Evolutionary conservation across 2,888 invertebrate species (phyloP), one percentile per base, ranked within the genome.

Genomic region (Pammene aurita): DNA sequence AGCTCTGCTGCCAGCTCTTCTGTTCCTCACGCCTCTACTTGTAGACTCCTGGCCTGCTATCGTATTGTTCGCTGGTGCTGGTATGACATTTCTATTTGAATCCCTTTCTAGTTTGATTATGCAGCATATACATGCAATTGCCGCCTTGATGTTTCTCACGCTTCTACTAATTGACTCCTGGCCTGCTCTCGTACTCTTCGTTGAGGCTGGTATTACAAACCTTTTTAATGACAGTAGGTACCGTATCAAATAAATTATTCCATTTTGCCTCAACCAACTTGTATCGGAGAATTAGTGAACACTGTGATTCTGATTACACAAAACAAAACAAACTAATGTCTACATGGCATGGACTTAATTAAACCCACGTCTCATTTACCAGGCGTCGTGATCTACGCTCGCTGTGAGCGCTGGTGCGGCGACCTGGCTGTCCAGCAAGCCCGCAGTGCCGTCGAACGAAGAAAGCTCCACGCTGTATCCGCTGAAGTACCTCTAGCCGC

Each of bases 11-110:
- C 88, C 92, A 46, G 90, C 94, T 55, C 77, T 93, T 41, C 81
- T 90, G 76, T 93, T 95, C 65, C 90, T 93, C 2, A 93, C 94
- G 5, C 94, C 94, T 16, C 84, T 94, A 55, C 80, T 95, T 16
- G 80, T 93, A 5, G 93, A 93, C 75, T 94, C 94, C 50, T 95
- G 95, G 94, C 93, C 94, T 44, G 94, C 94, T 34, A 90, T 94
- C 55, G 83, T 94, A 7, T 88, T 95, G 57, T 95, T 95, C 87
- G 89, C 94, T 70, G 86, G 92, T 70, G 94, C 94, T 79, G 95
- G 95, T 94, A 85, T 77, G 78, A 72, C 46, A 16, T 7, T 70
- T 50, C 16, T 16, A 48, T 50, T 16, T 1, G 1, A 26, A 26
- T 4, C 26, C 26, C 26, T 26, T 26, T 26, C 26, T 26, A 26